Evolutionary conservation across 2,113 vertebrate species (phyloP).

Genomic region (Cranoglanis bouderius): DNA sequence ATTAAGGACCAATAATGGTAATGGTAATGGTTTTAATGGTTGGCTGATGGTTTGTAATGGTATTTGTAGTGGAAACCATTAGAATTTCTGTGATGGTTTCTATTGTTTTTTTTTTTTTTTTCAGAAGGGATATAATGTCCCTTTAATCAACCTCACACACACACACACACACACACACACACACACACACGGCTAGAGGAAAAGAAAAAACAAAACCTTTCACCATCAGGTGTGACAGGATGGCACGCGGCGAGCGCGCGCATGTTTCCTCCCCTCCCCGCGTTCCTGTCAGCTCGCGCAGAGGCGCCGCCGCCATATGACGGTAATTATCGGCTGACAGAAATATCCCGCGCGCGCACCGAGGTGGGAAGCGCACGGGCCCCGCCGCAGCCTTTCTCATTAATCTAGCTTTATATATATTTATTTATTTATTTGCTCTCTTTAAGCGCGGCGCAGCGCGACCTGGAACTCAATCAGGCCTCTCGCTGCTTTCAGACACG

Average conservation of each 20-base stretch:
- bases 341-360: conserved; percentile 90
- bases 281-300: conserved; percentile 78
- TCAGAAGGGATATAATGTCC: background rate
- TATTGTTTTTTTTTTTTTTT: no score
- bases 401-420: conserved; percentile 78
- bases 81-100: no score
- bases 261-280: conserved; percentile 65
- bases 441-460: conserved; percentile 78
- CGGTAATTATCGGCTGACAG: conserved; percentile 97
- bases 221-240: conserved; percentile 74
- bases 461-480: conserved; percentile 82
- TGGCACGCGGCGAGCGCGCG: conserved; percentile 68
- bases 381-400: conserved; percentile 81
- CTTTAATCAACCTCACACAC: background rate
- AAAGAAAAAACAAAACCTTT: conserved; percentile 53
- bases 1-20: no score
- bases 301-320: conserved; percentile 89
- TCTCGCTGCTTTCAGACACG: conserved; percentile 71
- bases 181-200: background rate
- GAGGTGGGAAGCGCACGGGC: conserved; percentile 93
- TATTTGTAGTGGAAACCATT: no score
- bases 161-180: conserved; percentile 3
- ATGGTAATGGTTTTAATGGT: no score
- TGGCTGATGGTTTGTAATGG: no score
- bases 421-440: conserved; percentile 65